These are phyloP conservation scores for Exaiptasia diaphana DNA, from an alignment of 64 coral and sea anemone species.

Conservation along the genomic window DNA sequence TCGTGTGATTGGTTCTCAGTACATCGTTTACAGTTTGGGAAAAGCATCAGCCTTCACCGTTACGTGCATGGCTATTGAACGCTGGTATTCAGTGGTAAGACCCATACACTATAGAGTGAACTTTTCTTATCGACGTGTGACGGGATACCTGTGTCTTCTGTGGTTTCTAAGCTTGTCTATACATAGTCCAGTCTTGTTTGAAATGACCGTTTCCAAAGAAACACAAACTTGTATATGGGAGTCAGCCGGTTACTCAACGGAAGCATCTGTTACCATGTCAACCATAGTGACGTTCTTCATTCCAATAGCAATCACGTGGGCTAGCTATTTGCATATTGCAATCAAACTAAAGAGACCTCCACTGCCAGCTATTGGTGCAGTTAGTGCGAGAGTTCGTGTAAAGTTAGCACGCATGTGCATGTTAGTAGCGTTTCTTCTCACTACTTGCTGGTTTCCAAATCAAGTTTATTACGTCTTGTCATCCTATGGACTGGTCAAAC, in stretches of 20 bases:
- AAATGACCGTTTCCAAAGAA: constrained; percentile 29
- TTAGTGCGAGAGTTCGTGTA: neutral
- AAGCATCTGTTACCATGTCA: constrained; percentile 5
- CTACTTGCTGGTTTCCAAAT: constrained; percentile 69
- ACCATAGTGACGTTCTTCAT: constrained; percentile 63
- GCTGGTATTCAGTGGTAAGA: constrained; percentile 47
- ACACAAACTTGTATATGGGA: constrained; percentile 20
- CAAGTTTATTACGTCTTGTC: constrained; percentile 54
- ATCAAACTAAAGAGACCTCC: constrained; percentile 10
- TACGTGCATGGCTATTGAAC: constrained; percentile 34
- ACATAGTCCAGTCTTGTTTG: constrained; percentile 15
- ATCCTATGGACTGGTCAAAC: constrained; percentile 16
- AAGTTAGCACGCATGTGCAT: constrained; percentile 56
- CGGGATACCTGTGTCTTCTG: constrained; percentile 17
- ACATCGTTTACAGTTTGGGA: constrained; percentile 41
- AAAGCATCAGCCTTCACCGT: constrained; percentile 48
- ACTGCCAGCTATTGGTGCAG: neutral
- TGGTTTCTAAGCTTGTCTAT: constrained; percentile 11
- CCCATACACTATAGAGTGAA: constrained; percentile 1
- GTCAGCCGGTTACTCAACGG: neutral
- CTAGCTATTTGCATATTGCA: constrained; percentile 40
- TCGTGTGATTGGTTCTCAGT: constrained; percentile 50
- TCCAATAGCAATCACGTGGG: constrained; percentile 49
- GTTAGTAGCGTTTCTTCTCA: constrained; percentile 49
- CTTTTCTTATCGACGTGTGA: constrained; percentile 38